phyloP scores from a whole-genome alignment of 2,797 vertebrate genomes.

The Sebastes reedi region DNA sequence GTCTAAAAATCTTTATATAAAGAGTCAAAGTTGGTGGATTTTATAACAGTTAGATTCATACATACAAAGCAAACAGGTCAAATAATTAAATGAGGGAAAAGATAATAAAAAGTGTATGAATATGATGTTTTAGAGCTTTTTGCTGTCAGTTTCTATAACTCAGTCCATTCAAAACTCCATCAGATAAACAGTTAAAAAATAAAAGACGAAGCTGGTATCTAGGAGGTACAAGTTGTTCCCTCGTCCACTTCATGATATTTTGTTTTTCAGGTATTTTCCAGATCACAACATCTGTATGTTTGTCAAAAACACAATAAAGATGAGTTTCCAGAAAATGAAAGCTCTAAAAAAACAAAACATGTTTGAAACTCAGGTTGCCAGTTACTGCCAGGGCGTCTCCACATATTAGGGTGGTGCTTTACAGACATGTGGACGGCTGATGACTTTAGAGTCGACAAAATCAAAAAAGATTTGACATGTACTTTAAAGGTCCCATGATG shows the following conservation, averaged over 20 bases:
- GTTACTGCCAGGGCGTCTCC: no score
- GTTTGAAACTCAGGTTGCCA: background rate
- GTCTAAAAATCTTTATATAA: background rate
- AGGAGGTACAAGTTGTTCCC: background rate
- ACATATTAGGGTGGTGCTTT: no score
- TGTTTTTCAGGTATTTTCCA: background rate
- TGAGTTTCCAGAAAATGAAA: background rate
- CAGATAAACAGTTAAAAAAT: no score
- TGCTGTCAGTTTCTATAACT: no score
- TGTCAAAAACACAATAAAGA: background rate
- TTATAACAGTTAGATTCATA: background rate
- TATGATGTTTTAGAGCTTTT: no score
- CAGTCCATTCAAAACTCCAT: no score
- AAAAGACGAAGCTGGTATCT: background rate
- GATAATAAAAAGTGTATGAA: background rate
- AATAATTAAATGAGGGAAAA: background rate
- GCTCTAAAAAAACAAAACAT: background rate
- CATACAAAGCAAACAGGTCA: rapidly evolving
- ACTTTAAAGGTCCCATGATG: no score
- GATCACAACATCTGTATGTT: background rate
- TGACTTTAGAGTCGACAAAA: no score
- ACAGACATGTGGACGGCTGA: no score
- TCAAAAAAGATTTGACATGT: no score
- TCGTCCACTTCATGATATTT: background rate
- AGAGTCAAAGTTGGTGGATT: background rate